Evolutionary conservation across 2,797 vertebrate species (phyloP), one percentile per base, ranked within the genome.

Genomic region (Pseudocheirus occidentalis): DNA sequence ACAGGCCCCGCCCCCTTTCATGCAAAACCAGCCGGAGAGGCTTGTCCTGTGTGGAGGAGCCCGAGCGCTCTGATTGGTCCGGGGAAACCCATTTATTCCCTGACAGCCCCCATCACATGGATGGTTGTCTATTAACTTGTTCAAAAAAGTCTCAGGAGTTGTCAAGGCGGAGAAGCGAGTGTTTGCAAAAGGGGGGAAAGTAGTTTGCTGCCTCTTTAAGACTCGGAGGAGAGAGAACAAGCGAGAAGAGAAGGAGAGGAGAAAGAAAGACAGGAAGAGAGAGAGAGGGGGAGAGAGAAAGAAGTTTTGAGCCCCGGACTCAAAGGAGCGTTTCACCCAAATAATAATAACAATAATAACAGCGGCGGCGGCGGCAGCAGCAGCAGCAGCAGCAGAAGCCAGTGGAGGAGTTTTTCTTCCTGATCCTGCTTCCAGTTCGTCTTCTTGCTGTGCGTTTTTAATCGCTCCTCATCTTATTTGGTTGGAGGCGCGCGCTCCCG

Each of bases 101-200:
- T 99, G 99, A 99, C 99, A 99, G 99, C 99, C 99, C 99, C 99
- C 99, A 98, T 99, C 99, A 99, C 99, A 99, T 99, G 99, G 99
- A 99, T 99, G 99, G 99, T 99, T 99, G 99, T 99, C 99, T 99
- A 99, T 99, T 99, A 99, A 99, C 99, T 99, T 99, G 99, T 99
- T 99, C 99, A 99, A 99, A 99, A 99, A 99, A 99, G 99, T 99
- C 99, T 99, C 99, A 98, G 99, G 99, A 99, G 99, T 99, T 99
- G 99, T 99, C 99, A 99, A 99, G 99, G 99, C 99, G 99, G 99
- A 98, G 99, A 99, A 99, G 98, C 93, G 98, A 97, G 98, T 98
- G 98, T 98, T 98, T 98, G 98, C 98, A 97, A 98, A 98, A 98
- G 99, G 98, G 98, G 98, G 99, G 98, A 99, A 99, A 99, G 99